phyloP scores from a whole-genome alignment of 2,888 invertebrate species.

The Limnephilus rhombicus region DNA sequence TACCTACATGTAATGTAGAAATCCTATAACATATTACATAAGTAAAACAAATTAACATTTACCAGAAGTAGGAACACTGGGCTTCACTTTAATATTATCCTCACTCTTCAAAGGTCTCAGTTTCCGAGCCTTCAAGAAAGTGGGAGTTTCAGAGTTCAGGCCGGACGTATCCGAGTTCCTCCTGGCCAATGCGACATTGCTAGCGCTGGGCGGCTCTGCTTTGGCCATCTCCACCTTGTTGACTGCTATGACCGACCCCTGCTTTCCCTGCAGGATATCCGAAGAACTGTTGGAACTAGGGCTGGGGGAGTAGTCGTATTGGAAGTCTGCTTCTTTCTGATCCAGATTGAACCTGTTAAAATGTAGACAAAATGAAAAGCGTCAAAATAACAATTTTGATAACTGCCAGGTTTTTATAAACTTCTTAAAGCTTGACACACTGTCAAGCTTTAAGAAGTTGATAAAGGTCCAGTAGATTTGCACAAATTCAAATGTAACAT shows the following conservation, averaged over 20 bases:
- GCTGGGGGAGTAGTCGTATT: slow-evolving; percentile 71
- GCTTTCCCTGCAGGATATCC: slow-evolving; percentile 73
- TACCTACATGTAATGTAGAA: too few species aligned
- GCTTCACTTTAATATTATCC: slow-evolving; percentile 57
- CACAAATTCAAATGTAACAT: too few species aligned
- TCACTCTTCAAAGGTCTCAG: slow-evolving; percentile 60
- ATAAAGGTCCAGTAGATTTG: too few species aligned
- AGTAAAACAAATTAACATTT: not conserved
- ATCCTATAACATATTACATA: not conserved
- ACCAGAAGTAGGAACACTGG: slow-evolving; percentile 18
- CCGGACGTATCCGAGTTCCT: slow-evolving; percentile 64
- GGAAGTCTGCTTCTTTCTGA: slow-evolving; percentile 62
- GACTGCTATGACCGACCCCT: slow-evolving; percentile 71
- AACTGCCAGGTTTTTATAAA: not conserved
- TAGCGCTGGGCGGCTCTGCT: not conserved
- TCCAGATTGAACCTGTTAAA: slow-evolving; percentile 69
- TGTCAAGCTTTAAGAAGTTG: too few species aligned
- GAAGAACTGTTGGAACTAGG: slow-evolving; percentile 77
- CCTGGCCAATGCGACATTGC: slow-evolving; percentile 38
- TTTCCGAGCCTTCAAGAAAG: slow-evolving; percentile 58
- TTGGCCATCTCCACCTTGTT: slow-evolving; percentile 61
- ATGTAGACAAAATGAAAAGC: not conserved
- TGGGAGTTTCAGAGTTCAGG: slow-evolving; percentile 50
- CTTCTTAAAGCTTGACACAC: not conserved
- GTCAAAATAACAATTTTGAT: not conserved